phyloP scores from a whole-genome alignment of 1,140 invertebrate species.

The Nephila pilipes region DNA sequence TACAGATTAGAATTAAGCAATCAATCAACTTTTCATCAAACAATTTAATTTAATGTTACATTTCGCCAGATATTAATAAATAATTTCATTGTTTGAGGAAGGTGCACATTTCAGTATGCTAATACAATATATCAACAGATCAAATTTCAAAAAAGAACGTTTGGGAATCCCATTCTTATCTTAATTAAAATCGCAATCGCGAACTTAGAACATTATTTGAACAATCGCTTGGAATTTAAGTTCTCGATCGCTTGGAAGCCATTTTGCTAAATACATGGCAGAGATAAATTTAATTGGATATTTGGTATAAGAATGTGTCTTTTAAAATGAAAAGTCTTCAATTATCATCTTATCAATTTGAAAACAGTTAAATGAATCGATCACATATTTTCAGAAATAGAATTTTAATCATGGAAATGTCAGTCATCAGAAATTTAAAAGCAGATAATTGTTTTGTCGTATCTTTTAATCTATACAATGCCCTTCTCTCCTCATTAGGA shows the following conservation, averaged over 20 bases:
- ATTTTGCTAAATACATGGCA: not conserved
- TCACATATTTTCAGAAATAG: not conserved
- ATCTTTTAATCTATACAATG: not conserved
- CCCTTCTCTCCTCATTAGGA: no score
- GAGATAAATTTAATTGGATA: constrained; percentile 40
- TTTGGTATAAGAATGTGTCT: not conserved
- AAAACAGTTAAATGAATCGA: not conserved
- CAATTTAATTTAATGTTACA: no score
- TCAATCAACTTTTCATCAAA: no score
- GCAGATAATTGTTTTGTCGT: not conserved
- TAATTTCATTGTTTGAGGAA: no score
- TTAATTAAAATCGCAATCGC: constrained; percentile 42
- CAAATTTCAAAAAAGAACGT: not conserved
- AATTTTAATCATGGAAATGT: not conserved
- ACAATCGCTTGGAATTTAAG: not conserved
- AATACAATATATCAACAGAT: not conserved
- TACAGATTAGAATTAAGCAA: no score
- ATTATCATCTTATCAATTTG: not conserved
- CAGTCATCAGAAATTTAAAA: not conserved
- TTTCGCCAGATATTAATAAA: no score
- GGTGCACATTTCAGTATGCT: not conserved
- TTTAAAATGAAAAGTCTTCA: not conserved
- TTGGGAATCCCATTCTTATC: not conserved
- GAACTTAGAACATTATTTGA: not conserved
- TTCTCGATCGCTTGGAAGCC: not conserved